Evolutionary conservation across 2,113 vertebrate species (phyloP).

Genomic region (Ginglymostoma cirratum): DNA sequence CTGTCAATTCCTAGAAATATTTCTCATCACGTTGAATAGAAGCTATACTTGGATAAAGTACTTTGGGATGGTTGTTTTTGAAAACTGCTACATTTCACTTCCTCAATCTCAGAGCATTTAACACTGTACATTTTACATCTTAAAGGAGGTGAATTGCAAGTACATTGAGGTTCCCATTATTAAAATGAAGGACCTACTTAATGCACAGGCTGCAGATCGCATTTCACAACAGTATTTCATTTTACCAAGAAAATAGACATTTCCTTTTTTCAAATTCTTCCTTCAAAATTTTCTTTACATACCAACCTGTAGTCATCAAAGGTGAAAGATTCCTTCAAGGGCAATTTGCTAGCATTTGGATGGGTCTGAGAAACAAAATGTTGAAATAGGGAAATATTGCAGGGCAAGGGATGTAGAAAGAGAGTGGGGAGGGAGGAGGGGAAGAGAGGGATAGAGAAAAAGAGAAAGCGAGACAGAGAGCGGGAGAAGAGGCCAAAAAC

Average conservation of each 20-base stretch:
- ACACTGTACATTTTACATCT: not conserved
- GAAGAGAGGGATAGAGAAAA: no score
- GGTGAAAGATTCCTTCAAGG: conserved; percentile 94
- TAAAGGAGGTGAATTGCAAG: conserved; percentile 4
- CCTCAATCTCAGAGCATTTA: not conserved
- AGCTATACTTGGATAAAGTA: not conserved
- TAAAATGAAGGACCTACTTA: not conserved
- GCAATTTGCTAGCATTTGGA: conserved; percentile 89
- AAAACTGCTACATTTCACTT: not conserved
- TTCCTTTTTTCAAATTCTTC: not conserved
- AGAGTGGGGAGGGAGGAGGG: conserved; percentile 40
- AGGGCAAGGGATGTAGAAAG: conserved; percentile 43
- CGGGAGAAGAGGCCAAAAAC: conserved; percentile 47
- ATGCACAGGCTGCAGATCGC: not conserved
- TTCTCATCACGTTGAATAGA: not conserved
- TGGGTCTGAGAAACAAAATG: conserved; percentile 76
- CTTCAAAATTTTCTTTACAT: conserved; percentile 22
- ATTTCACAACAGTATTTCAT: not conserved
- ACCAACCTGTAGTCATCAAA: conserved; percentile 98
- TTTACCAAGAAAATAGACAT: not conserved
- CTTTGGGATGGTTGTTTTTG: not conserved
- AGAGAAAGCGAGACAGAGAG: conserved; percentile 45
- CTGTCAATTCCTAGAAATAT: not conserved
- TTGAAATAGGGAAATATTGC: not conserved
- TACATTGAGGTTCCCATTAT: not conserved